Conservation (phyloP, 2,797 vertebrate genomes). For the Caiman crocodilus region DNA sequence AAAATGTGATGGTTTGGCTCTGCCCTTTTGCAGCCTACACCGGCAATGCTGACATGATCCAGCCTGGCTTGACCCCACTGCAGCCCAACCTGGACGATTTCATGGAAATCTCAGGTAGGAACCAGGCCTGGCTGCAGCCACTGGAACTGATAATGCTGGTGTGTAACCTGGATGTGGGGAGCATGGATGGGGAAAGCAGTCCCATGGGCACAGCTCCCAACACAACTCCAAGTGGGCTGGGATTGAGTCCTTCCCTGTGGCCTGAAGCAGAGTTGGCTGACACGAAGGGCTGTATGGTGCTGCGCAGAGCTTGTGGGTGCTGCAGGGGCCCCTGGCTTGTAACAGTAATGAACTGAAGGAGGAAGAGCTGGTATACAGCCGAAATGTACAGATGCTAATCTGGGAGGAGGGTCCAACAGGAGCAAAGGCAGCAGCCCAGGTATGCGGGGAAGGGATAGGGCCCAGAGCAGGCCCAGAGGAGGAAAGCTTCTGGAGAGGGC, state of each 20-base stretch:
- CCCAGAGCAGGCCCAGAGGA: too few relatives aligned
- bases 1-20: not conserved
- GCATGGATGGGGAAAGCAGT: not conserved
- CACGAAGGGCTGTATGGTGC: not conserved
- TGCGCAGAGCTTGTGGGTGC: not conserved
- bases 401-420: not conserved
- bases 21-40: conserved; percentile 85
- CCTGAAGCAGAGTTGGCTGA: not conserved
- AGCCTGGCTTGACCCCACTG: conserved; percentile 92
- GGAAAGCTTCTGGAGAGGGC: too few relatives aligned
- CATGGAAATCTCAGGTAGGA: conserved; percentile 96
- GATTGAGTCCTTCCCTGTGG: too few relatives aligned
- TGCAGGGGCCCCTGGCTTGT: not conserved
- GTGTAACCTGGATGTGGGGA: rapidly evolving
- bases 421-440: not conserved
- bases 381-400: too few relatives aligned
- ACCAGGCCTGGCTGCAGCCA: not conserved
- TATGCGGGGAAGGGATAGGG: too few relatives aligned
- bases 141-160: not conserved
- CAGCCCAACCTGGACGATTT: conserved; percentile 96
- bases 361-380: not conserved
- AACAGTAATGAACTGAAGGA: not conserved
- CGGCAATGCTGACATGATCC: conserved; percentile 97
- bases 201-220: not conserved
- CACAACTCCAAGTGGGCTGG: not conserved